These are phyloP conservation scores for Electrophaes corylata DNA, from an alignment of 2,888 invertebrate species.

Conservation along the genomic window DNA sequence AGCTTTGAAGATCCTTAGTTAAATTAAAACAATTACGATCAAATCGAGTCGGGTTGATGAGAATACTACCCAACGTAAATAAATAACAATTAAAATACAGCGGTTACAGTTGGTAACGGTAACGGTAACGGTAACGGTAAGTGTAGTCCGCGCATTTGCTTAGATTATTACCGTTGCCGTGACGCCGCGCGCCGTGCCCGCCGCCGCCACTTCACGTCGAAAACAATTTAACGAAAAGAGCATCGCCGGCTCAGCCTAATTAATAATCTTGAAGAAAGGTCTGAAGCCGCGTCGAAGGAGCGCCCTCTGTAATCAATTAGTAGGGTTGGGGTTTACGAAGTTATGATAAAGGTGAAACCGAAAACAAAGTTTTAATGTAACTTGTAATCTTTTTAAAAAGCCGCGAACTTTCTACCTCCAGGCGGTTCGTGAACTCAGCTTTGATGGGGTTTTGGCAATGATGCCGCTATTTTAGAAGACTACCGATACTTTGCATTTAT, in stretches of 20 bases:
- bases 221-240: background rate
- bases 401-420: constrained; percentile 11
- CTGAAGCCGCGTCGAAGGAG: constrained; percentile 18
- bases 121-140: background rate
- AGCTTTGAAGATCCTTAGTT: no score
- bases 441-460: background rate
- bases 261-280: background rate
- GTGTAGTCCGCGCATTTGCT: background rate
- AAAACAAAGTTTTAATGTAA: constrained; percentile 34
- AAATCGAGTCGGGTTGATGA: no score
- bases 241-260: background rate
- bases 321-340: constrained; percentile 28
- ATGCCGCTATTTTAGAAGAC: background rate
- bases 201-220: background rate
- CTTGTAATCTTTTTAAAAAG: constrained; percentile 38
- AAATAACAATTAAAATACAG: no score
- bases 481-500: background rate
- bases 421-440: background rate
- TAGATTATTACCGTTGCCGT: background rate
- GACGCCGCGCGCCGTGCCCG: background rate
- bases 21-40: no score
- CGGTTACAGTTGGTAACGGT: no score
- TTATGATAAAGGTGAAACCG: constrained; percentile 32
- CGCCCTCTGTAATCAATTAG: constrained; percentile 31
- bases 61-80: no score